Evolutionary conservation across 2,113 vertebrate genomes (phyloP).

Genomic region (Promerops cafer): DNA sequence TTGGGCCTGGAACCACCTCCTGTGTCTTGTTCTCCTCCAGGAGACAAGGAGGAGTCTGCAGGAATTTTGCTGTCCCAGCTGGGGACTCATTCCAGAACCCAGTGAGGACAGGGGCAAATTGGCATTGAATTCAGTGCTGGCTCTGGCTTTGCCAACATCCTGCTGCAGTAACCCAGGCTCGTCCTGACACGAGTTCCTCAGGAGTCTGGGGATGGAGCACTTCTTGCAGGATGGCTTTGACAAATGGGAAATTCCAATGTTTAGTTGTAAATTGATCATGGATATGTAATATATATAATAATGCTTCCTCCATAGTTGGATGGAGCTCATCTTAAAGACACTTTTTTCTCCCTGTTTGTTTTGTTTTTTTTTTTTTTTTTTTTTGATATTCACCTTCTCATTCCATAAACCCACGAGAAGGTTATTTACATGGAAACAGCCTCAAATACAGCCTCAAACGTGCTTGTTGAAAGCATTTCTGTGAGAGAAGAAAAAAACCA

Average conservation of each 20-base stretch:
- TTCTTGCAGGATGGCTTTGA: background rate
- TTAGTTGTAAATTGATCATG: background rate
- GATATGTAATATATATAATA: background rate
- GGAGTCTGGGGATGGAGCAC: background rate
- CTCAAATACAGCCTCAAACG: background rate
- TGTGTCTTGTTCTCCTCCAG: background rate
- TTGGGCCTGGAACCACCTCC: slow-evolving; percentile 26
- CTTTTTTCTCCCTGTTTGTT: background rate
- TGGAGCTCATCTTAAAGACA: background rate
- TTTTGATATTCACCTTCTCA: background rate
- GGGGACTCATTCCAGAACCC: background rate
- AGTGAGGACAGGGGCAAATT: background rate
- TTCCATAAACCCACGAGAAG: background rate
- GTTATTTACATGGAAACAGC: background rate
- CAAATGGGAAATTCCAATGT: background rate
- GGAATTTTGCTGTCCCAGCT: background rate
- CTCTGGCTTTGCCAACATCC: background rate
- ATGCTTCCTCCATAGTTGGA: background rate
- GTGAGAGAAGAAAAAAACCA: background rate
- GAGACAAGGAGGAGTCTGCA: background rate
- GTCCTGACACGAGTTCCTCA: background rate
- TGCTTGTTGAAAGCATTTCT: background rate
- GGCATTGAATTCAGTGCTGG: background rate
- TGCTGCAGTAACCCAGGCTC: background rate
- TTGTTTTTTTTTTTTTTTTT: background rate